A percentile compares a stretch with the other conserved stretches of the same genome.
Evolutionary conservation across 1,140 invertebrate genomes (phyloP).

Genomic region (Philotrypesis tridentata): DNA sequence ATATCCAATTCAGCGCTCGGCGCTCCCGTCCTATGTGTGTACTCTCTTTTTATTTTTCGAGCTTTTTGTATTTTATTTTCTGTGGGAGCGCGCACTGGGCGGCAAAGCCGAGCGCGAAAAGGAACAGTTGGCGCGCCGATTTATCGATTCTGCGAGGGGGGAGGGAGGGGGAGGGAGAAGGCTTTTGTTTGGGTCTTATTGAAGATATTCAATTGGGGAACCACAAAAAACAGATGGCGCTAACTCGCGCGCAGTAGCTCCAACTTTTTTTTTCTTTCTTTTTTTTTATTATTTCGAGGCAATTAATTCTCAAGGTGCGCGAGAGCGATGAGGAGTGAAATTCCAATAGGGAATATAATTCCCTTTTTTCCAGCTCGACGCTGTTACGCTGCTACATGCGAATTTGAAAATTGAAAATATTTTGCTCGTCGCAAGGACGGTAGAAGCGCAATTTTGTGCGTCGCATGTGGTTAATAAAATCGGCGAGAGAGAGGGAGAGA

Average conservation of each 20-base stretch:
- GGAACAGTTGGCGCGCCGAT: conserved; percentile 45
- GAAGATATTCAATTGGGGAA: conserved; percentile 36
- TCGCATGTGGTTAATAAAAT: background rate
- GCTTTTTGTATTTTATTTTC: conserved; percentile 7
- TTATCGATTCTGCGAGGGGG: conserved; percentile 47
- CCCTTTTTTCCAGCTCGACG: too few relatives aligned
- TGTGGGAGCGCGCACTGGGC: background rate
- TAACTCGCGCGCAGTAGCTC: background rate
- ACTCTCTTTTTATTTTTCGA: background rate
- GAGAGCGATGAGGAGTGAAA: background rate
- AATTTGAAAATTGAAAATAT: background rate
- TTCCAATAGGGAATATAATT: background rate
- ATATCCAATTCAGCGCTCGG: background rate
- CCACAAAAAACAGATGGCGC: conserved; percentile 42
- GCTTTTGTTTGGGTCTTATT: conserved; percentile 47
- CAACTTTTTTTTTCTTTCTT: conserved; percentile 14
- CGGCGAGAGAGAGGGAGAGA: too few relatives aligned
- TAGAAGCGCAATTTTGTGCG: background rate
- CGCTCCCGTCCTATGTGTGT: background rate
- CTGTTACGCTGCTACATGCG: too few relatives aligned
- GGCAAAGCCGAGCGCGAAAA: background rate
- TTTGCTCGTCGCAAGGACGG: background rate
- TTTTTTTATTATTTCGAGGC: too few relatives aligned
- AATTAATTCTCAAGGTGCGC: conserved; percentile 17
- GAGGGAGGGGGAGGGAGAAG: background rate